These are phyloP conservation scores for Morphnarchus princeps DNA, from an alignment of 2,113 vertebrate genomes.

Conservation along the genomic window DNA sequence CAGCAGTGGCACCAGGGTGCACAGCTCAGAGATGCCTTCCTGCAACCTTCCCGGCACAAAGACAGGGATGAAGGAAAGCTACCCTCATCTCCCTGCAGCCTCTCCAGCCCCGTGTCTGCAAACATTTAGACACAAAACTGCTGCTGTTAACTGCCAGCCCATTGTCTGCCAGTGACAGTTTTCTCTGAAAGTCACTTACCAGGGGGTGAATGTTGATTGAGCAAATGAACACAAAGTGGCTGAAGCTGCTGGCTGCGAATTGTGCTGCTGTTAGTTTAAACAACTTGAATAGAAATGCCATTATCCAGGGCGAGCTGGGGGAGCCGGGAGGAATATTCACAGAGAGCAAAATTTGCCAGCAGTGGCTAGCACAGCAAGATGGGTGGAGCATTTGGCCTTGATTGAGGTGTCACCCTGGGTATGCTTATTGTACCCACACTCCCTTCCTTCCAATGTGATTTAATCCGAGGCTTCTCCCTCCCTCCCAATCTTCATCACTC, in stretches of 20 bases:
- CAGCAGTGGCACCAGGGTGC: neutral
- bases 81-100: neutral
- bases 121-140: slow-evolving; percentile 70
- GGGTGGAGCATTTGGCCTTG: neutral
- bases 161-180: slow-evolving; percentile 73
- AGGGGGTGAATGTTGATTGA: slow-evolving; percentile 57
- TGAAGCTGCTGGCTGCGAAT: slow-evolving; percentile 41
- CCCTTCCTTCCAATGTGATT: neutral
- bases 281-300: slow-evolving; percentile 63
- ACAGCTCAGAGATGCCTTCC: neutral
- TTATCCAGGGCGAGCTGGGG: slow-evolving; percentile 33
- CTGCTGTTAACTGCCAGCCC: slow-evolving; percentile 61
- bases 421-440: neutral
- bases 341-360: slow-evolving; percentile 8
- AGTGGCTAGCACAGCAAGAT: neutral
- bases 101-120: slow-evolving; percentile 56
- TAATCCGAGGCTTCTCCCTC: neutral
- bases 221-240: slow-evolving; percentile 45
- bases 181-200: slow-evolving; percentile 66
- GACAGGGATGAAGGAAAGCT: neutral
- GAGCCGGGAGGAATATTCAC: slow-evolving; percentile 17
- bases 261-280: slow-evolving; percentile 71
- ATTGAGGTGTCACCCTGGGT: neutral
- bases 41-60: neutral
- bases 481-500: neutral